Percentiles rank a stretch among this genome's conserved stretches.
These are phyloP conservation scores for Triplophysa dalaica DNA, from an alignment of 2,113 vertebrate genomes.

Conservation along the genomic window DNA sequence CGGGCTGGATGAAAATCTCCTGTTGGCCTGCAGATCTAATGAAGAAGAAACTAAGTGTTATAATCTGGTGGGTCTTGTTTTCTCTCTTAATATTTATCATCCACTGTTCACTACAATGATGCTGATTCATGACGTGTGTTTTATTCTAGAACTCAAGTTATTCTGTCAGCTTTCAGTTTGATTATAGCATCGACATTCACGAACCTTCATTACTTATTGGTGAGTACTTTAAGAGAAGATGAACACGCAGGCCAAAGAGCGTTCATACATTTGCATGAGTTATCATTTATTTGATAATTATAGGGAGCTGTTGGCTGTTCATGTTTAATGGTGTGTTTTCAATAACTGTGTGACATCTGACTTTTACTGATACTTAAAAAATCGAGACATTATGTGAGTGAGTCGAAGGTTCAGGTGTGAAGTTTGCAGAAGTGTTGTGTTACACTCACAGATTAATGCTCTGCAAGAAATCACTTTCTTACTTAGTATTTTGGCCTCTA, in stretches of 20 bases:
- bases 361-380: too few relatives aligned
- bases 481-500: too few relatives aligned
- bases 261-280: neutral
- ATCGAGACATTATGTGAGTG: too few relatives aligned
- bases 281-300: neutral
- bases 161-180: neutral
- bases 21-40: slow-evolving; percentile 59
- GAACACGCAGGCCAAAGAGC: neutral
- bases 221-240: slow-evolving; percentile 49
- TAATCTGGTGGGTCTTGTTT: slow-evolving; percentile 55
- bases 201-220: slow-evolving; percentile 54
- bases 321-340: too few relatives aligned
- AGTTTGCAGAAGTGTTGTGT: too few relatives aligned
- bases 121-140: neutral
- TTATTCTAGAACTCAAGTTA: neutral
- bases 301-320: too few relatives aligned
- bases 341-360: too few relatives aligned
- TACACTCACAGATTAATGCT: too few relatives aligned
- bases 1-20: neutral
- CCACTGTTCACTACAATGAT: neutral
- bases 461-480: too few relatives aligned
- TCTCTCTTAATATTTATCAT: too few relatives aligned
- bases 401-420: too few relatives aligned
- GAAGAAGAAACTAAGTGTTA: slow-evolving; percentile 44
- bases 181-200: neutral